These are phyloP conservation scores for Nycticebus coucang DNA, from an alignment of 2,113 vertebrate species.

Conservation along the genomic window DNA sequence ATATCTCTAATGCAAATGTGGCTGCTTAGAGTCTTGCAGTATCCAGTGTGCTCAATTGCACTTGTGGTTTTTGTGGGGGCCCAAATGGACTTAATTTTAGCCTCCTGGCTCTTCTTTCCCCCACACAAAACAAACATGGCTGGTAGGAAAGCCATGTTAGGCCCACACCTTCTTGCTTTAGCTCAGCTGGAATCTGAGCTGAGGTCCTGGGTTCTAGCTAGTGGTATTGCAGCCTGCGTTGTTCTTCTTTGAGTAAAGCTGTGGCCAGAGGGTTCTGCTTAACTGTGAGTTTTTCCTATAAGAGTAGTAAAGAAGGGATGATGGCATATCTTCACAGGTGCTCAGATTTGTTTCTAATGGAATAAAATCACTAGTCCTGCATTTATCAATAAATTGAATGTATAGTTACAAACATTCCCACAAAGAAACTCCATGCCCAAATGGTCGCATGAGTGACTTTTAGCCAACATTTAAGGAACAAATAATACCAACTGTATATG, in stretches of 20 bases:
- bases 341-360: neutral
- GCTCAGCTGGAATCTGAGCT: neutral
- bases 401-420: neutral
- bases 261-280: neutral
- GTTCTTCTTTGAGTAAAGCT: neutral
- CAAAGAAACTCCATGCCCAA: neutral
- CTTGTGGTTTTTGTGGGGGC: neutral
- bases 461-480: conserved; percentile 14
- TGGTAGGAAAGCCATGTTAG: neutral
- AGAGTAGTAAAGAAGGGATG: neutral
- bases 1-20: neutral
- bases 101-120: neutral
- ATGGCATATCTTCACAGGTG: neutral
- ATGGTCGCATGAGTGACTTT: neutral
- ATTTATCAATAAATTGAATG: neutral
- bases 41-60: neutral
- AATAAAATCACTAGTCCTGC: neutral
- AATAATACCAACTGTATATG: neutral
- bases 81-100: neutral
- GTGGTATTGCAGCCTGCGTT: neutral
- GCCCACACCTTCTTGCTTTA: neutral
- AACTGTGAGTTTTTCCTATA: neutral
- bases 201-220: neutral
- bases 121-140: neutral
- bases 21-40: neutral